Conservation (phyloP, 2,888 invertebrate genomes). For the Chorisops tibialis region DNA sequence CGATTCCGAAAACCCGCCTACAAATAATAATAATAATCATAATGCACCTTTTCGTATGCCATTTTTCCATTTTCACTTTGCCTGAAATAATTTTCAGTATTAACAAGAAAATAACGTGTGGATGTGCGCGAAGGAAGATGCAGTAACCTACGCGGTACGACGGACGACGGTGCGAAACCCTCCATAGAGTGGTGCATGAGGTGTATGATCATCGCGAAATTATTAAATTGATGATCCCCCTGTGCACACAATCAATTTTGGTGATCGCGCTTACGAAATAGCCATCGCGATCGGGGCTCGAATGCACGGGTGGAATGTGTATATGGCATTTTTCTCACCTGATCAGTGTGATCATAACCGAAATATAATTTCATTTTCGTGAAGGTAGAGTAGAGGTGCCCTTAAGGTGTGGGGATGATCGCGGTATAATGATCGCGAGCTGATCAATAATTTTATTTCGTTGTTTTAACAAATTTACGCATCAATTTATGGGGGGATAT, state of each 20-base stretch:
- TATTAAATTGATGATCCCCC: constrained; percentile 23
- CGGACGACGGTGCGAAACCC: not conserved
- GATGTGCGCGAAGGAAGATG: not conserved
- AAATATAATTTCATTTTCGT: constrained; percentile 20
- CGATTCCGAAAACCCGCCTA: not conserved
- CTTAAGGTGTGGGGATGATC: constrained; percentile 5
- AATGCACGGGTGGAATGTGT: constrained; percentile 7
- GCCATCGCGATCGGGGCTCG: not conserved
- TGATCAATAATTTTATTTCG: constrained; percentile 19
- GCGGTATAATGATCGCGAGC: constrained; percentile 12
- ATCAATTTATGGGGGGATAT: constrained; percentile 17
- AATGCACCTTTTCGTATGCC: not conserved
- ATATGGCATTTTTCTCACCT: constrained; percentile 18
- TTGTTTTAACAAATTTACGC: constrained; percentile 27
- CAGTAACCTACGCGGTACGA: not conserved
- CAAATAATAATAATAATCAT: not conserved
- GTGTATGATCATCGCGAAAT: not conserved
- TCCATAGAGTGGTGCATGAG: too few relatives aligned
- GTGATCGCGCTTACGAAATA: constrained; percentile 11
- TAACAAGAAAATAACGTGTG: not conserved
- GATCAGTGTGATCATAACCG: constrained; percentile 18
- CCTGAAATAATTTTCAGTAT: not conserved
- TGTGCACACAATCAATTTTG: constrained; percentile 22
- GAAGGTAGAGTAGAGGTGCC: constrained; percentile 2
- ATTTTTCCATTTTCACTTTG: not conserved